These are phyloP conservation scores for Nephrotoma appendiculata DNA, from an alignment of 2,888 invertebrate genomes.

Conservation along the genomic window DNA sequence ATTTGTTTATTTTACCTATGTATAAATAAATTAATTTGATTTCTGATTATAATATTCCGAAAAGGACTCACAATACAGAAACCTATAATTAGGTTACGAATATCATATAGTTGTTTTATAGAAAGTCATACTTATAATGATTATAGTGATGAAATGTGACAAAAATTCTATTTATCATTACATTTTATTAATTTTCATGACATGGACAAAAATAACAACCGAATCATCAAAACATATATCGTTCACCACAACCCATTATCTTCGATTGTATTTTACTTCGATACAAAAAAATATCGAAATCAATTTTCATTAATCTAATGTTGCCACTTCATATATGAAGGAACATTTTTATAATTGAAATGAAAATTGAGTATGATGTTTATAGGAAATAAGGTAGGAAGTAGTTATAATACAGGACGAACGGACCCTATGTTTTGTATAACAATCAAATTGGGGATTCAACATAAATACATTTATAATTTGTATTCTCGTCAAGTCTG, in stretches of 20 bases:
- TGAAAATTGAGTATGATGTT: neutral
- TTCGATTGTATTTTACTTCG: neutral
- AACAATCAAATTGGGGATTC: neutral
- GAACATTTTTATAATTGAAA: neutral
- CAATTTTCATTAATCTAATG: neutral
- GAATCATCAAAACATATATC: neutral
- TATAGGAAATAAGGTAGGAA: neutral
- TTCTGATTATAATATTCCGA: neutral
- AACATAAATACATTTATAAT: neutral
- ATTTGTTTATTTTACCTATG: neutral
- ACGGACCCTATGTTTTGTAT: neutral
- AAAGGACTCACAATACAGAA: neutral
- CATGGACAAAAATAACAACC: neutral
- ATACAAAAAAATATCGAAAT: neutral
- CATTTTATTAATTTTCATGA: neutral
- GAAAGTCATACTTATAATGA: neutral
- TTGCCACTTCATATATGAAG: neutral
- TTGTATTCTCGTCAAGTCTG: neutral
- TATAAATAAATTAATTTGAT: neutral
- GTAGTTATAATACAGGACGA: neutral
- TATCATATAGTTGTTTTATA: neutral
- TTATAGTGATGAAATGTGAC: neutral
- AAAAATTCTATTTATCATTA: neutral
- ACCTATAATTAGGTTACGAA: neutral
- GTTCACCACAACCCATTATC: neutral